Evolutionary conservation across 2,888 invertebrate genomes (phyloP).

Genomic region (Leptarthrus brevirostris): DNA sequence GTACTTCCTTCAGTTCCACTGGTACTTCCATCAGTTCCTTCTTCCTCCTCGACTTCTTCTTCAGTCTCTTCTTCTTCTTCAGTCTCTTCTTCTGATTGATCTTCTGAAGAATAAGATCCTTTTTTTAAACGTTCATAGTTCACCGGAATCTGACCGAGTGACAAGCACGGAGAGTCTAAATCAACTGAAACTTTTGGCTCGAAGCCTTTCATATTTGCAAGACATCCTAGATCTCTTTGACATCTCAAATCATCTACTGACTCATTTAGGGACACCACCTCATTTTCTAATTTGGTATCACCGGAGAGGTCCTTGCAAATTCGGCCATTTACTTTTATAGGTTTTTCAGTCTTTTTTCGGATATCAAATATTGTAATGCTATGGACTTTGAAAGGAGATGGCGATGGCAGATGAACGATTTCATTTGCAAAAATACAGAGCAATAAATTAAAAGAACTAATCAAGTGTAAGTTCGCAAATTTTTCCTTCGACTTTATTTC

Average conservation of each 20-base stretch:
- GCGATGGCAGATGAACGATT: conserved; percentile 60
- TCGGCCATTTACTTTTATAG: not conserved
- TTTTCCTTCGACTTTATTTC: not conserved
- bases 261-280: conserved; percentile 54
- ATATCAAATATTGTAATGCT: not conserved
- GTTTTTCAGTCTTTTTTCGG: not conserved
- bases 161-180: conserved; percentile 56
- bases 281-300: conserved; percentile 22
- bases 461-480: conserved; percentile 61
- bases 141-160: conserved; percentile 53
- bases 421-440: conserved; percentile 61
- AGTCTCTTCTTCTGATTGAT: conserved; percentile 48
- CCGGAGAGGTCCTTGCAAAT: not conserved
- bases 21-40: not conserved
- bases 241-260: conserved; percentile 51
- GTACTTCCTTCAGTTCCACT: not conserved
- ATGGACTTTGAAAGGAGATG: not conserved
- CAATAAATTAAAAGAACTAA: conserved; percentile 59
- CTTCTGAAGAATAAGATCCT: conserved; percentile 45
- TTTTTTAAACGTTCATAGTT: conserved; percentile 49
- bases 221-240: conserved; percentile 23
- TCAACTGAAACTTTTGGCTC: conserved; percentile 29
- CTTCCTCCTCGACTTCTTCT: conserved; percentile 23
- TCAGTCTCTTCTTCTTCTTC: too few species aligned
- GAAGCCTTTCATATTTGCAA: conserved; percentile 13